phyloP scores from a whole-genome alignment of 1,140 invertebrate genomes.

The Drosophila ficusphila region DNA sequence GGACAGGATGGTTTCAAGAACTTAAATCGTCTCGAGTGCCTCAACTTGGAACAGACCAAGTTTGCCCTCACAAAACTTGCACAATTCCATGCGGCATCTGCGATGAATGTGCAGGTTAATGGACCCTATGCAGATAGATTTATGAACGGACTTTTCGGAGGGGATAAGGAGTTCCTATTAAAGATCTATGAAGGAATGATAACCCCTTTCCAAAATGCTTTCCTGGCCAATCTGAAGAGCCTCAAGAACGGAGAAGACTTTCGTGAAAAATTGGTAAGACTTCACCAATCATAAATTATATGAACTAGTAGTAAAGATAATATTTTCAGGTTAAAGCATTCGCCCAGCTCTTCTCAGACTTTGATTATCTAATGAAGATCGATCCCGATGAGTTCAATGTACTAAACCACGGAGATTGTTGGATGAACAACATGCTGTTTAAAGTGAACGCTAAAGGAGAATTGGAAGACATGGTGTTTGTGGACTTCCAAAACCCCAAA shows the following conservation, averaged over 20 bases:
- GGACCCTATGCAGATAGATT: conserved; percentile 49
- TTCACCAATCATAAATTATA: fast-evolving
- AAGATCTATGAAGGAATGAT: conserved; percentile 48
- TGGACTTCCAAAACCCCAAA: conserved; percentile 71
- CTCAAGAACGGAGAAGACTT: conserved; percentile 54
- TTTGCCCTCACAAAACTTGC: conserved; percentile 85
- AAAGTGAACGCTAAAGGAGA: conserved; percentile 76
- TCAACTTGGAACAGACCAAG: conserved; percentile 85
- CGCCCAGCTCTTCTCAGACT: conserved; percentile 8
- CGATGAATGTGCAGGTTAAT: conserved; percentile 29
- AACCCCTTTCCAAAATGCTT: conserved; percentile 21
- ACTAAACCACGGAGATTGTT: conserved; percentile 88
- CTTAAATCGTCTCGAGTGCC: conserved; percentile 85
- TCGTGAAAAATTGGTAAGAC: conserved; percentile 50
- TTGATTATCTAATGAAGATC: conserved; percentile 1
- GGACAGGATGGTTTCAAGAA: conserved; percentile 85
- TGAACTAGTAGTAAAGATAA: not conserved
- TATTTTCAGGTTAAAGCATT: not conserved
- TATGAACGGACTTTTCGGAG: conserved; percentile 39
- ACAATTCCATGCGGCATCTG: conserved; percentile 85
- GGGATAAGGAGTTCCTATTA: not conserved
- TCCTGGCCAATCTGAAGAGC: conserved; percentile 49
- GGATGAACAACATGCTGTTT: conserved; percentile 89
- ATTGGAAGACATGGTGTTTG: conserved; percentile 61
- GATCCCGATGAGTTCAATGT: conserved; percentile 86